phyloP scores from a whole-genome alignment of 2,113 vertebrate genomes.

The Albula glossodonta region DNA sequence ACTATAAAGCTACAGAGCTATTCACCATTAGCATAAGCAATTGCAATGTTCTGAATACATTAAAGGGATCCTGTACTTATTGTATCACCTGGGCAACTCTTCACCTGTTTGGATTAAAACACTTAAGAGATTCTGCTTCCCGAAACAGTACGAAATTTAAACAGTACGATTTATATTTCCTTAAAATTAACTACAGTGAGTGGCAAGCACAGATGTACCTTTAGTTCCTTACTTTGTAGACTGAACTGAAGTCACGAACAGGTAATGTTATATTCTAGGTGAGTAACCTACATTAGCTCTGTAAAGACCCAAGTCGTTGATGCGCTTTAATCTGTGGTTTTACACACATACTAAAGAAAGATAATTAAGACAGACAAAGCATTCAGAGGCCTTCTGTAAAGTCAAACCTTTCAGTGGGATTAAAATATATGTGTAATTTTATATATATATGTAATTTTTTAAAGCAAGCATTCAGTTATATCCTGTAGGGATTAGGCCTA shows the following conservation, averaged over 20 bases:
- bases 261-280: neutral
- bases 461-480: slow-evolving; percentile 47
- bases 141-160: too few species aligned
- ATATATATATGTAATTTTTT: slow-evolving; percentile 5
- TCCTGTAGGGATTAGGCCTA: slow-evolving; percentile 78
- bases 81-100: slow-evolving; percentile 60
- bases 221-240: neutral
- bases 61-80: slow-evolving; percentile 60
- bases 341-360: slow-evolving; percentile 33
- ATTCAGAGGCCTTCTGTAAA: slow-evolving; percentile 45
- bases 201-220: neutral
- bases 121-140: neutral
- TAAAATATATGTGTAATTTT: slow-evolving; percentile 21
- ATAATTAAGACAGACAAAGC: slow-evolving; percentile 64
- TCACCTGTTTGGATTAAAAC: slow-evolving; percentile 26
- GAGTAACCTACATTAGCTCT: neutral
- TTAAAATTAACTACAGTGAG: neutral
- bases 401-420: slow-evolving; percentile 53
- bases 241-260: neutral
- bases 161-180: neutral
- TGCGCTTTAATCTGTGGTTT: neutral
- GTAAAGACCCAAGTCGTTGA: neutral
- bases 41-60: slow-evolving; percentile 39
- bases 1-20: slow-evolving; percentile 52
- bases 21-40: slow-evolving; percentile 58